phyloP scores from a whole-genome alignment of 1,140 invertebrate genomes.

The Drosophila rhopaloa region DNA sequence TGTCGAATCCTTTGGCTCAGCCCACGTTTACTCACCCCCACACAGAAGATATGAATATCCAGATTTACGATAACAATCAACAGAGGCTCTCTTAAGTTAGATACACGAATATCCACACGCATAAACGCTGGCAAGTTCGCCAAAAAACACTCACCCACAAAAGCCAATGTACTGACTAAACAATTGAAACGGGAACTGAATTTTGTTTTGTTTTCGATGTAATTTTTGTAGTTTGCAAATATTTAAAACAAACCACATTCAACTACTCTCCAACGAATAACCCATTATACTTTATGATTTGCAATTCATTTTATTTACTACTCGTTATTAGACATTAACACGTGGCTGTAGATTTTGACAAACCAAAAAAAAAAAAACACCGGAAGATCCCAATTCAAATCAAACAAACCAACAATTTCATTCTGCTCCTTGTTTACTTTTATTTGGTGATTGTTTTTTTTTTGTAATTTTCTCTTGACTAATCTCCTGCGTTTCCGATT shows the following conservation, averaged over 20 bases:
- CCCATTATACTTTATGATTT: conserved; percentile 59
- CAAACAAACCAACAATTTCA: conserved; percentile 54
- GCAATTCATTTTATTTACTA: conserved; percentile 69
- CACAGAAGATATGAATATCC: conserved; percentile 45
- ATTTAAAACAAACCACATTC: conserved; percentile 40
- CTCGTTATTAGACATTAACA: conserved; percentile 75
- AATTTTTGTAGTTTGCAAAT: conserved; percentile 76
- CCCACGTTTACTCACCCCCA: conserved; percentile 35
- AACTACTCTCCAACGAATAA: conserved; percentile 52
- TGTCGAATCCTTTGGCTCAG: conserved; percentile 64
- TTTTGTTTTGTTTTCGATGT: conserved; percentile 78
- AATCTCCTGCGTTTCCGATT: conserved; percentile 71
- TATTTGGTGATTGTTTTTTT: conserved; percentile 74
- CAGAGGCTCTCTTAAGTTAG: conserved; percentile 82
- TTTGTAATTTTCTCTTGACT: conserved; percentile 55
- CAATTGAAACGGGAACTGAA: conserved; percentile 58
- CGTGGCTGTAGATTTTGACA: conserved; percentile 83
- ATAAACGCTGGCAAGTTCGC: conserved; percentile 47
- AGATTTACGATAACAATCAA: conserved; percentile 56
- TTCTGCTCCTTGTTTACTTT: conserved; percentile 56
- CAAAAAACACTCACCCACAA: conserved; percentile 60
- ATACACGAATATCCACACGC: conserved; percentile 41
- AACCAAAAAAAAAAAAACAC: conserved; percentile 54
- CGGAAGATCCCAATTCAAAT: conserved; percentile 29
- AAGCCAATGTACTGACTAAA: conserved; percentile 46